Conservation (phyloP, 2,797 vertebrate species). For the Ctenosaura bakeri region DNA sequence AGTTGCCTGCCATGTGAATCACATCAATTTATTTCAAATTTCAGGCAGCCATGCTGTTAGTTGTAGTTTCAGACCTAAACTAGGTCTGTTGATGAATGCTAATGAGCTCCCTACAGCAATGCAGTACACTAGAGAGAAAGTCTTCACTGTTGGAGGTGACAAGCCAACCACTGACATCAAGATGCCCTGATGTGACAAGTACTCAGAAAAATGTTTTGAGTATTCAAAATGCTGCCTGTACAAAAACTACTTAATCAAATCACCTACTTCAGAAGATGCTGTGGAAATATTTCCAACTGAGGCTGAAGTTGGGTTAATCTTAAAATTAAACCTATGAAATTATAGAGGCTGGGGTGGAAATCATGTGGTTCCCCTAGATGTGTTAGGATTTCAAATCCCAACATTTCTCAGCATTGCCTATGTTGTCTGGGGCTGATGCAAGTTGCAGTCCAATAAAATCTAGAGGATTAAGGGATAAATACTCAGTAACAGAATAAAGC, state of each 20-base stretch:
- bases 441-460: too few species aligned
- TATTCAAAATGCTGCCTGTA: not conserved
- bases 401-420: too few species aligned
- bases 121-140: not conserved
- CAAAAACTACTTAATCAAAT: constrained; percentile 9
- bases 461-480: not conserved
- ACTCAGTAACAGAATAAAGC: not conserved
- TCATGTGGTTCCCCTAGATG: too few species aligned
- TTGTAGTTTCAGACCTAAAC: not conserved
- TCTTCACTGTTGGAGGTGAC: not conserved
- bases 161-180: not conserved
- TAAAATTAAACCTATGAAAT: not conserved
- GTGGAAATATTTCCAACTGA: not conserved
- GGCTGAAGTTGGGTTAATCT: not conserved
- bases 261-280: not conserved
- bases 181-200: not conserved
- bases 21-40: constrained; percentile 24
- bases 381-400: too few species aligned
- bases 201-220: not conserved
- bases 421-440: too few species aligned
- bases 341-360: not conserved
- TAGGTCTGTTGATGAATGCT: constrained; percentile 1
- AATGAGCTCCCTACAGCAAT: not conserved
- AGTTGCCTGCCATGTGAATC: not conserved
- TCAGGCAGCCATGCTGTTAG: not conserved